These are phyloP conservation scores for Brachymystax lenok DNA, from an alignment of 2,797 vertebrate genomes.

Conservation along the genomic window DNA sequence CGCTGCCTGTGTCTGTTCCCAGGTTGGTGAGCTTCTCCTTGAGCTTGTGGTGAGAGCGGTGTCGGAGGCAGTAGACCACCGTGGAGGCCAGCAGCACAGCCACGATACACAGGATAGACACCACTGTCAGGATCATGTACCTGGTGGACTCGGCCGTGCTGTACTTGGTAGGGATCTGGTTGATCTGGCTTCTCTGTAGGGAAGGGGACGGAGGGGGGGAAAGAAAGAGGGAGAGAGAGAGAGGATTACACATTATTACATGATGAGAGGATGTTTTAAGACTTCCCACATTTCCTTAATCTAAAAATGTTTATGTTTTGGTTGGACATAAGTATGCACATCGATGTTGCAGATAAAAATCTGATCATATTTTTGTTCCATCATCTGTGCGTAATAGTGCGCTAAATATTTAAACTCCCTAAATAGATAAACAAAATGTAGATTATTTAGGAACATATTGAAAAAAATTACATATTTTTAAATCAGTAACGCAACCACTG, in stretches of 20 bases:
- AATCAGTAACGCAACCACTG: too few relatives aligned
- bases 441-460: neutral
- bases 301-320: neutral
- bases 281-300: neutral
- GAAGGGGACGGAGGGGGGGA: neutral
- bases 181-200: constrained; percentile 81
- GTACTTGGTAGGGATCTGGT: constrained; percentile 80
- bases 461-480: too few relatives aligned
- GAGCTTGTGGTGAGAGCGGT: constrained; percentile 87
- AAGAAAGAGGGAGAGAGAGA: neutral
- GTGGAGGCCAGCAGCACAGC: constrained; percentile 86
- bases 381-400: constrained; percentile 42
- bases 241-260: neutral
- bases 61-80: constrained; percentile 88
- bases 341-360: constrained; percentile 54
- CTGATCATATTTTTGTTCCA: constrained; percentile 57
- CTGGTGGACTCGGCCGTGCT: constrained; percentile 88
- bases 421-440: constrained; percentile 6
- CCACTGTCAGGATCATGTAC: constrained; percentile 89
- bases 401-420: constrained; percentile 42
- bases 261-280: neutral
- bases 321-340: constrained; percentile 18
- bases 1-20: constrained; percentile 74
- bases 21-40: constrained; percentile 89
- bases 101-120: constrained; percentile 87